Percentiles rank a stretch among this genome's conserved stretches.
phyloP scores from a whole-genome alignment of 2,888 invertebrate genomes.

The Pherbina coryleti region DNA sequence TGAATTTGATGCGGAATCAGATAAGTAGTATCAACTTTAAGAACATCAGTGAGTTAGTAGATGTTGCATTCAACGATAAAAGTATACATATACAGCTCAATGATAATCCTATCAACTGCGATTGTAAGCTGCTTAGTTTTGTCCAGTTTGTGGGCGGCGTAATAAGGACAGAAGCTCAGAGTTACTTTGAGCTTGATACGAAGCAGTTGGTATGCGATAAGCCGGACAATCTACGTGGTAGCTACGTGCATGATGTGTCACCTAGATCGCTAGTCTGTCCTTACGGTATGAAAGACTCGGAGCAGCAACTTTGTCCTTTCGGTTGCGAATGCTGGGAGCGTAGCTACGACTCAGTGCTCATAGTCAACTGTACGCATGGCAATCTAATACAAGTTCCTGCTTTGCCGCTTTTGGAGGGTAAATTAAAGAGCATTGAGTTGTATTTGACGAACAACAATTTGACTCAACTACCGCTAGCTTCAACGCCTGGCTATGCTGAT shows the following conservation, averaged over 20 bases:
- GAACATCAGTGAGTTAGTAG: slow-evolving; percentile 57
- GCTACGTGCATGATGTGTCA: slow-evolving; percentile 60
- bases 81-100: slow-evolving; percentile 70
- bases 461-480: slow-evolving; percentile 62
- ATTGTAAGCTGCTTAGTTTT: slow-evolving; percentile 73
- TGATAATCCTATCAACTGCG: slow-evolving; percentile 76
- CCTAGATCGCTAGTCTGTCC: slow-evolving; percentile 71
- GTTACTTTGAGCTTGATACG: slow-evolving; percentile 66
- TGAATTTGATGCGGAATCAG: slow-evolving; percentile 73
- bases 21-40: slow-evolving; percentile 70
- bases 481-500: slow-evolving; percentile 69
- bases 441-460: slow-evolving; percentile 70
- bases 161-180: slow-evolving; percentile 64
- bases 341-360: slow-evolving; percentile 69
- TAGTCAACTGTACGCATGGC: slow-evolving; percentile 72
- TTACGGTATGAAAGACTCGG: slow-evolving; percentile 59
- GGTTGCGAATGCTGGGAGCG: slow-evolving; percentile 72
- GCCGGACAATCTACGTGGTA: slow-evolving; percentile 53
- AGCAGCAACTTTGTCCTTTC: slow-evolving; percentile 69
- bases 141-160: slow-evolving; percentile 71
- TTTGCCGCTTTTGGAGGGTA: slow-evolving; percentile 58
- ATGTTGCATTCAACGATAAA: slow-evolving; percentile 42
- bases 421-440: slow-evolving; percentile 68
- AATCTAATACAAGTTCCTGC: slow-evolving; percentile 70
- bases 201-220: slow-evolving; percentile 70